Evolutionary conservation across 1,140 invertebrate species (phyloP).

Genomic region (Lepeophtheirus salmonis): DNA sequence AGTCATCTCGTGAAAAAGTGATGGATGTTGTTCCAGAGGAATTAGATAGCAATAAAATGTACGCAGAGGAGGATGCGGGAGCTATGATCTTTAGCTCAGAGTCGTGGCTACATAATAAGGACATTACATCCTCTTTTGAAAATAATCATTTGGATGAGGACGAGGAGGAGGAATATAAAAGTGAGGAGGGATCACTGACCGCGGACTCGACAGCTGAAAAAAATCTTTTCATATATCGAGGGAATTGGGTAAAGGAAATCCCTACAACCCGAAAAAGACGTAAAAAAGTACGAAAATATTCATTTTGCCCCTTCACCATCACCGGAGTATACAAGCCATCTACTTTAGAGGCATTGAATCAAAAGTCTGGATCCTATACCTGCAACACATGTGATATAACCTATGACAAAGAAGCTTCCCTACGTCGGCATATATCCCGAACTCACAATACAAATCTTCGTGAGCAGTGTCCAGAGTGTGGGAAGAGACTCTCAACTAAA

Average conservation of each 20-base stretch:
- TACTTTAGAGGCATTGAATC: neutral
- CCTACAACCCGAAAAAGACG: neutral
- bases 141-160: too few relatives aligned
- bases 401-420: neutral
- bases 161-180: too few relatives aligned
- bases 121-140: too few relatives aligned
- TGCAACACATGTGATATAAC: neutral
- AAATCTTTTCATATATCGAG: neutral
- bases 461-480: conserved; percentile 10
- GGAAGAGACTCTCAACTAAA: neutral
- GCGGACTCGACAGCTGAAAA: too few relatives aligned
- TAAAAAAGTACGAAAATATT: neutral
- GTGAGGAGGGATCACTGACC: too few relatives aligned
- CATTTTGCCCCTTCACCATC: neutral
- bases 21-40: too few relatives aligned
- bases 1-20: neutral
- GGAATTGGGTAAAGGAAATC: neutral
- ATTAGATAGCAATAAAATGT: neutral
- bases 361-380: neutral
- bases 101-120: too few relatives aligned
- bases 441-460: conserved; percentile 5
- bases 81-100: too few relatives aligned
- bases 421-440: neutral
- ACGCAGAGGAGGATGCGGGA: too few relatives aligned
- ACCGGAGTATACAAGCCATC: neutral